Evolutionary conservation across 1,140 invertebrate species (phyloP), one percentile per base, ranked within the genome.

Genomic region (Drosophila pandora): DNA sequence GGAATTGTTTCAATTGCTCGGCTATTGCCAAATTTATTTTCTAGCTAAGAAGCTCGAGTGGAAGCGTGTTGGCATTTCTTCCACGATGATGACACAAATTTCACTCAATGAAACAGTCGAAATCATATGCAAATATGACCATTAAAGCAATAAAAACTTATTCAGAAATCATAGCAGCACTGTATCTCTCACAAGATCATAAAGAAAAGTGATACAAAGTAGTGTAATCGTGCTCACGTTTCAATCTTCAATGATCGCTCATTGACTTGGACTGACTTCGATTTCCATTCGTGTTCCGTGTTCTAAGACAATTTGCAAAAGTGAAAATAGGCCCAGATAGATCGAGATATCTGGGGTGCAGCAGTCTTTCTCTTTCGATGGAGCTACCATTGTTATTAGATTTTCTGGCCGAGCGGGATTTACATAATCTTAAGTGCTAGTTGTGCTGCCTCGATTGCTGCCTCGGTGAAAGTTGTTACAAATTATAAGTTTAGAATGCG

Each of bases 301-400:
- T 85, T 80, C 77, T 82, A 39, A 61, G 17, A 72, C 60, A 45
- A 79, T 83, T 85, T 81, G 82, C 77, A 87, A 87, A 84, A 84
- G 81, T 84, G 80, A 84, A 84, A 84, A 81, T 68, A 61, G 53
- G 53, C 60, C 70, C 71, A 74, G 59, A 73, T 73, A 17, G 17
- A 50, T 72, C 53, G 22, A 69, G 17, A 17, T 17, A 17, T 69
- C 65, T 56, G 56, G 53, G 57, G 45, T 60, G 47, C 41, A 25
- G 47, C 41, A 25, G 45, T 55, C 37, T 48, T 70, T 79, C 43
- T 77, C 58, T 57, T 52, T 23, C 41, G 22, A 34, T 7, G 39
- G 71, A 59, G 47, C 34, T 8, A n/a, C 43, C 60, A 67, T 75
- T 75, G 61, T 62, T 70, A 69, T 69, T 63, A 49, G 47, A 58